These are phyloP conservation scores for Trissolcus basalis DNA, from an alignment of 1,140 invertebrate species.

Conservation along the genomic window DNA sequence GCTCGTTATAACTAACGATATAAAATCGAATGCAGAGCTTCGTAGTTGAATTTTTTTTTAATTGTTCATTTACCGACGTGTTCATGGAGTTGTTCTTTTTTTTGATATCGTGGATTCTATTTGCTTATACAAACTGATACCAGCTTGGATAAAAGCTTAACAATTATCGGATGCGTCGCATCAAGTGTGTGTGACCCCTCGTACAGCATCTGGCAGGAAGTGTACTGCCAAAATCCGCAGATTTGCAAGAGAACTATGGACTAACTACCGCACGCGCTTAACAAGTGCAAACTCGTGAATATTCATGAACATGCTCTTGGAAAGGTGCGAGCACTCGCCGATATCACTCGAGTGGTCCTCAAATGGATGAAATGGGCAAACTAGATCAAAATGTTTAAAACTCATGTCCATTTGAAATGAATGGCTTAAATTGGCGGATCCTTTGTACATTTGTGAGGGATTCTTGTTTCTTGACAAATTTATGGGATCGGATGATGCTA, in stretches of 20 bases:
- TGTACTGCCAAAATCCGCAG: conserved; percentile 48
- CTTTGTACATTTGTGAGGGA: conserved; percentile 3
- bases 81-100: background rate
- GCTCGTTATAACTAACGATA: conserved; percentile 27
- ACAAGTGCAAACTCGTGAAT: conserved; percentile 49
- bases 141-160: conserved; percentile 24
- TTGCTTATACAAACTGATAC: background rate
- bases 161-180: conserved; percentile 40
- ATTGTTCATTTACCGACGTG: background rate
- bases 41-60: background rate
- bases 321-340: conserved; percentile 36
- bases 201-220: conserved; percentile 41
- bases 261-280: conserved; percentile 43
- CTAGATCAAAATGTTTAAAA: conserved; percentile 44
- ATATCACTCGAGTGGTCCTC: conserved; percentile 24
- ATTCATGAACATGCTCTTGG: conserved; percentile 51
- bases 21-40: conserved; percentile 1
- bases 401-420: conserved; percentile 26
- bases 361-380: conserved; percentile 33
- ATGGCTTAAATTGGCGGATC: conserved; percentile 25
- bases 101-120: background rate
- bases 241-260: conserved; percentile 48
- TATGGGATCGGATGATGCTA: no score
- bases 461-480: no score
- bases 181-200: conserved; percentile 33